Conservation (phyloP, 2,888 invertebrate genomes). For the Mimumesa dahlbomi region DNA sequence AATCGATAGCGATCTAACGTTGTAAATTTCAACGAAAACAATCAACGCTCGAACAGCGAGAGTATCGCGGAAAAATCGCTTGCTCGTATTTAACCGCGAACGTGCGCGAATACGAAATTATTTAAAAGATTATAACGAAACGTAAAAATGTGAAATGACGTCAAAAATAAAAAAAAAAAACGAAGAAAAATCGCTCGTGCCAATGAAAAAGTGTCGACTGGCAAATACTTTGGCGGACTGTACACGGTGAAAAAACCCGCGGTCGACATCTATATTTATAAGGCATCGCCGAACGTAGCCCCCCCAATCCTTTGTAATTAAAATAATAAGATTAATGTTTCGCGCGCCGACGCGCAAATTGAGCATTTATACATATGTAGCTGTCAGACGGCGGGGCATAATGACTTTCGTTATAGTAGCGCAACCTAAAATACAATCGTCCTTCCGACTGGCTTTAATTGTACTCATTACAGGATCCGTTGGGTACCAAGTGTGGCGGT, state of each 20-base stretch:
- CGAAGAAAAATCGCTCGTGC: not conserved
- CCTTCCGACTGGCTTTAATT: conserved; percentile 49
- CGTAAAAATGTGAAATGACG: not conserved
- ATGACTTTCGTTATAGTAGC: conserved; percentile 51
- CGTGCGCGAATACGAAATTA: too few species aligned
- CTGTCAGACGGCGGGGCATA: conserved; percentile 60
- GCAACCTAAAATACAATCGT: conserved; percentile 50
- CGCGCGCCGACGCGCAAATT: conserved; percentile 61
- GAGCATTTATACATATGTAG: conserved; percentile 66
- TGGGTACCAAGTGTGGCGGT: conserved; percentile 16
- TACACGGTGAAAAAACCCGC: conserved; percentile 53
- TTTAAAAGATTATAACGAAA: too few species aligned
- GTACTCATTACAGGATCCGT: conserved; percentile 49
- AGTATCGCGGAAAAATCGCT: too few species aligned
- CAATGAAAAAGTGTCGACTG: conserved; percentile 4
- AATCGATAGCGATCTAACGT: too few species aligned
- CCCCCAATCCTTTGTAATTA: conserved; percentile 62
- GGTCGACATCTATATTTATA: conserved; percentile 63
- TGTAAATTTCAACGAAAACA: too few species aligned
- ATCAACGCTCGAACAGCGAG: too few species aligned
- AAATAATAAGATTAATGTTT: conserved; percentile 68
- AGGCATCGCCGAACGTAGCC: conserved; percentile 49
- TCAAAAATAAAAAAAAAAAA: not conserved
- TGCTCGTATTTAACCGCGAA: too few species aligned
- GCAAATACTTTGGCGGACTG: conserved; percentile 52